phyloP scores from a whole-genome alignment of 1,140 invertebrate genomes.

The Adoxophyes honmai region DNA sequence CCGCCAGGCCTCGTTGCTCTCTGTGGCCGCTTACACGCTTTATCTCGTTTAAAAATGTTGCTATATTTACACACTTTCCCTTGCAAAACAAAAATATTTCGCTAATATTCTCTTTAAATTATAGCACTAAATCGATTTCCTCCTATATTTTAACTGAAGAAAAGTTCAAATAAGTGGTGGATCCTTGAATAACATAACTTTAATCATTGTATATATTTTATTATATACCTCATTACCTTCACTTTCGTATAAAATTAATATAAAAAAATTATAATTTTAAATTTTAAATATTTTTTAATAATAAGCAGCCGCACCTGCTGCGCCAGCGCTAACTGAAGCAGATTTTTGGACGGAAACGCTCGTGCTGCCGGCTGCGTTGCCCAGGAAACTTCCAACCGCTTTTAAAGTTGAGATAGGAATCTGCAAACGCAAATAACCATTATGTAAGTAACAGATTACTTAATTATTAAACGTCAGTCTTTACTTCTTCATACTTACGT shows the following conservation, averaged over 20 bases:
- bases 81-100: slow-evolving; percentile 12
- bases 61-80: slow-evolving; percentile 20
- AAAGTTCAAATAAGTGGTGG: no score
- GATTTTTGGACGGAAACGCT: slow-evolving; percentile 61
- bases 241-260: slow-evolving; percentile 7
- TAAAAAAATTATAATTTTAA: slow-evolving; percentile 8
- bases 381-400: slow-evolving; percentile 58
- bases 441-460: slow-evolving; percentile 16
- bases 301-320: slow-evolving; percentile 29
- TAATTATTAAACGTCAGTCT: slow-evolving; percentile 12
- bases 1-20: slow-evolving; percentile 24
- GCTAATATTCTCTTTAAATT: no score
- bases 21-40: slow-evolving; percentile 26
- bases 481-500: slow-evolving; percentile 40
- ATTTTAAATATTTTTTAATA: slow-evolving; percentile 20
- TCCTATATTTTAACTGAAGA: no score
- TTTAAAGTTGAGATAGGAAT: slow-evolving; percentile 65
- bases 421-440: slow-evolving; percentile 35
- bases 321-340: slow-evolving; percentile 55
- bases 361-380: slow-evolving; percentile 56
- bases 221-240: not conserved
- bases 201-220: not conserved
- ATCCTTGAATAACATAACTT: no score
- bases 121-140: no score
- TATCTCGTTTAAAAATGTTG: slow-evolving; percentile 26